These are phyloP conservation scores for Drosophila dives DNA, from an alignment of 2,888 invertebrate species.

Conservation along the genomic window DNA sequence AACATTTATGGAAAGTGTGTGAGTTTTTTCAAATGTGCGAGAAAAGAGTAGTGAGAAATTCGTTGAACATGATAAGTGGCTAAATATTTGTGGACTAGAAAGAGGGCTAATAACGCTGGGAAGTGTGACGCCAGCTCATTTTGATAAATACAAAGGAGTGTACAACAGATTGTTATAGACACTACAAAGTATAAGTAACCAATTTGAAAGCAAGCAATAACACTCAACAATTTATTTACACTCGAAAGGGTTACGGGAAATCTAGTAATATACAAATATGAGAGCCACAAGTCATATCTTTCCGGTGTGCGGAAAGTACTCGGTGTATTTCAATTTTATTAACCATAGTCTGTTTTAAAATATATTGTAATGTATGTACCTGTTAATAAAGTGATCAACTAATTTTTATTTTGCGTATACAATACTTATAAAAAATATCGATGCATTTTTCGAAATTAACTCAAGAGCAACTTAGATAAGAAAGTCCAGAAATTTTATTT, in stretches of 20 bases:
- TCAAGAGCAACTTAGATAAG: too few species aligned
- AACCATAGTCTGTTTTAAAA: not conserved
- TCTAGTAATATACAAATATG: not conserved
- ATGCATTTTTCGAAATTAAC: too few species aligned
- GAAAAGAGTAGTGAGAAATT: constrained; percentile 45
- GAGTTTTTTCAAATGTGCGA: constrained; percentile 47
- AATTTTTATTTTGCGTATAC: too few species aligned
- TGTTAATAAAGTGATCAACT: too few species aligned
- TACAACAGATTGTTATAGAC: not conserved
- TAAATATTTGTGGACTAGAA: constrained; percentile 52
- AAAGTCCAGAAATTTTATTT: too few species aligned
- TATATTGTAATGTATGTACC: not conserved
- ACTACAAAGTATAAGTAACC: not conserved
- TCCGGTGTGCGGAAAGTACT: not conserved
- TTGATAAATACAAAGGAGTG: constrained; percentile 15
- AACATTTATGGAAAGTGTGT: constrained; percentile 49
- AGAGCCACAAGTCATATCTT: not conserved
- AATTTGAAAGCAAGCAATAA: not conserved
- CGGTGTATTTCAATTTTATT: not conserved
- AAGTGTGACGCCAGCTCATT: constrained; percentile 48
- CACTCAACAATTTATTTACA: not conserved
- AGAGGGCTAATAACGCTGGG: constrained; percentile 22
- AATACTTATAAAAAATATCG: too few species aligned
- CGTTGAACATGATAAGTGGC: constrained; percentile 39
- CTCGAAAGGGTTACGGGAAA: not conserved